Conservation (phyloP, 2,113 vertebrate genomes). For the Hydropotes inermis region DNA sequence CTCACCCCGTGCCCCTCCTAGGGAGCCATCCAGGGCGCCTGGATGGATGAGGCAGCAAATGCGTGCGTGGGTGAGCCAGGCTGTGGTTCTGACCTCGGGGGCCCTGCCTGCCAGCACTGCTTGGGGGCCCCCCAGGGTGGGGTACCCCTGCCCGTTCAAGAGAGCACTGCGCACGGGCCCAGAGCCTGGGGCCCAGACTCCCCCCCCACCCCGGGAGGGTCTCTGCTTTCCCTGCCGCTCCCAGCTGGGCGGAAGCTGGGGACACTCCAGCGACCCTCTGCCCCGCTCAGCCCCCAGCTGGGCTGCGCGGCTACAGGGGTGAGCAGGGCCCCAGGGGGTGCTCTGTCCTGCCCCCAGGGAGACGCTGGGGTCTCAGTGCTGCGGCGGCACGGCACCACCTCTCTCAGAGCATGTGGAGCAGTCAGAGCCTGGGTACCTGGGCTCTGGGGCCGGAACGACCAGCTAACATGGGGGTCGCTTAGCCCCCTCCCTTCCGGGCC, state of each 20-base stretch:
- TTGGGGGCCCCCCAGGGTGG: neutral
- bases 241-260: neutral
- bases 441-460: neutral
- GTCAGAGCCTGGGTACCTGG: neutral
- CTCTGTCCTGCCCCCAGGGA: neutral
- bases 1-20: fast-evolving
- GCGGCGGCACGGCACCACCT: fast-evolving
- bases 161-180: neutral
- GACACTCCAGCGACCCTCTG: too few relatives aligned
- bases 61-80: neutral
- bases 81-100: neutral
- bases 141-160: too few relatives aligned
- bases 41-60: neutral
- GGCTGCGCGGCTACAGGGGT: fast-evolving
- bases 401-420: neutral
- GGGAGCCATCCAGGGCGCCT: neutral
- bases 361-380: fast-evolving
- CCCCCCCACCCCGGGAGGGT: neutral
- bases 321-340: fast-evolving
- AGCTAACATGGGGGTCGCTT: neutral
- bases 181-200: too few relatives aligned
- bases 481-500: neutral
- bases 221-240: neutral
- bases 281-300: neutral
- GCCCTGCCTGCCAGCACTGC: fast-evolving